Percentiles rank a stretch among this genome's conserved stretches.
Conservation (phyloP, 2,113 vertebrate species). For the Antechinus stuartii region DNA sequence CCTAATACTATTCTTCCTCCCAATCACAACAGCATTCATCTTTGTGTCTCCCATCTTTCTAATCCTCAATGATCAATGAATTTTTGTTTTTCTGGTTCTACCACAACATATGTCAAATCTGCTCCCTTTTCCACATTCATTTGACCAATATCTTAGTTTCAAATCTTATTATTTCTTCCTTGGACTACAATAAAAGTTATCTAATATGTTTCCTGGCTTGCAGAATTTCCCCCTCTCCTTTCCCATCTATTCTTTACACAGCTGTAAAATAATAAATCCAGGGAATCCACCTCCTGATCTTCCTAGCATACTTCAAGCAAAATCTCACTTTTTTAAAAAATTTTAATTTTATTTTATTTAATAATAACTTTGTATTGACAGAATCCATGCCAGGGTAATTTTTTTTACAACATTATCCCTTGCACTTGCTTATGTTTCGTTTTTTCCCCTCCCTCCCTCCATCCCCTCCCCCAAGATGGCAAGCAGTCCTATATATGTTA, state of each 20-base stretch:
- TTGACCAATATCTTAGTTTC: neutral
- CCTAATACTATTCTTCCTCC: neutral
- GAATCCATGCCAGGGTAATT: too few relatives aligned
- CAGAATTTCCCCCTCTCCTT: neutral
- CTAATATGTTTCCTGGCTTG: neutral
- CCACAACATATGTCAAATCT: neutral
- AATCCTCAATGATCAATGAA: neutral
- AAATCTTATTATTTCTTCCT: neutral
- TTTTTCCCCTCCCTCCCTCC: too few relatives aligned
- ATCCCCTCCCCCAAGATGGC: too few relatives aligned
- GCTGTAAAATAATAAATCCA: neutral
- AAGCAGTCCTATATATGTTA: too few relatives aligned
- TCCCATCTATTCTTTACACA: neutral
- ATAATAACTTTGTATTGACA: too few relatives aligned
- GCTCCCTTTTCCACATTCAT: neutral
- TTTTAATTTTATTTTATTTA: too few relatives aligned
- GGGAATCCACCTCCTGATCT: neutral
- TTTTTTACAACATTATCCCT: too few relatives aligned
- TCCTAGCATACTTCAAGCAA: neutral
- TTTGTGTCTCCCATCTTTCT: neutral
- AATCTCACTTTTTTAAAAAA: neutral
- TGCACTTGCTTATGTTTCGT: too few relatives aligned
- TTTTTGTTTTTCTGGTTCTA: neutral
- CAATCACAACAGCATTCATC: neutral
- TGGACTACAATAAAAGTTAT: neutral